phyloP scores from a whole-genome alignment of 1,140 invertebrate species.

The Mesaphorura yosii region DNA sequence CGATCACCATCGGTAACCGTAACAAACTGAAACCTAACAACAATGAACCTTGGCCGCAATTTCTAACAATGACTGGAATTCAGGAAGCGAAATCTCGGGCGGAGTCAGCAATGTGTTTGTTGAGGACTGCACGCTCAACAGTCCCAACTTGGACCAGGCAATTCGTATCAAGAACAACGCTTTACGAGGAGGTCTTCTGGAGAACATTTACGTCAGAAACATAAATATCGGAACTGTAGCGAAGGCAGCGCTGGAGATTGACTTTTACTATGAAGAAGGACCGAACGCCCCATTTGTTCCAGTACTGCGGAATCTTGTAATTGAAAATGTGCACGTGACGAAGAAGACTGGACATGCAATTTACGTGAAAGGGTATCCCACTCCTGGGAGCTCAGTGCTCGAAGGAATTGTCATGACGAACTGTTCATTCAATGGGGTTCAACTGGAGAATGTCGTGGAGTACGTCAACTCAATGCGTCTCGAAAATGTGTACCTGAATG shows the following conservation, averaged over 20 bases:
- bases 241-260: not conserved
- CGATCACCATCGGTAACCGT: not conserved
- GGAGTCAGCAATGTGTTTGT: slow-evolving; percentile 6
- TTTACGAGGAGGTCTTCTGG: slow-evolving; percentile 6
- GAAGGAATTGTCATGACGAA: not conserved
- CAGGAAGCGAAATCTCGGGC: slow-evolving; percentile 6
- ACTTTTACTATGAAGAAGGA: slow-evolving; percentile 14
- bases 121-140: not conserved
- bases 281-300: not conserved
- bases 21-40: no score
- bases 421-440: not conserved
- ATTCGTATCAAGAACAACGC: slow-evolving; percentile 13
- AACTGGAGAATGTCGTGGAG: not conserved
- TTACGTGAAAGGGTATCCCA: not conserved
- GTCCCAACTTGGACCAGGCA: slow-evolving; percentile 3
- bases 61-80: no score
- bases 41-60: no score
- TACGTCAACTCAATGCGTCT: no score
- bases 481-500: no score
- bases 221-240: not conserved
- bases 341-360: not conserved
- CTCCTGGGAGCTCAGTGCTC: not conserved
- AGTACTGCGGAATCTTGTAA: slow-evolving; percentile 2
- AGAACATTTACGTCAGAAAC: slow-evolving; percentile 7
- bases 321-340: slow-evolving; percentile 3